Base-by-base conservation (phyloP, 1,140 invertebrate species). In the Drosophila leontia region DNA sequence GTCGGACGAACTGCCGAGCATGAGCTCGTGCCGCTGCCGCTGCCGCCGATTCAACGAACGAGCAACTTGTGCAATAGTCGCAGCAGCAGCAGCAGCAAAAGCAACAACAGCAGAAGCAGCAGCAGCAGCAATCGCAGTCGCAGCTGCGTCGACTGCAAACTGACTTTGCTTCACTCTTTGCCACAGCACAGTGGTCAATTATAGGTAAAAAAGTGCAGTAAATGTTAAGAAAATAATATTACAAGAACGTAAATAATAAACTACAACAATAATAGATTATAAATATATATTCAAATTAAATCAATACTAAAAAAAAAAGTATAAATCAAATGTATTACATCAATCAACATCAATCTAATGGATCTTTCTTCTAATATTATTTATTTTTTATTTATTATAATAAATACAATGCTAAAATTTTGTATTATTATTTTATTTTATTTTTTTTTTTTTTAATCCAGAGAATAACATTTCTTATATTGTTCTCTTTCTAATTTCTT, bases 11-110 rank as follows among this genome's bases (percentile, higher is more conserved):
- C 62, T 55, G 80, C 67, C 71, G 85, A 69, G 65, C 37, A 65
- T 42, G 47, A 64, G 85, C 85, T 91, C 85, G 84, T 91, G 84
- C 69, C 79, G 45, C 59, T 35, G 51, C 29, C 51, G 60, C 23
- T 64, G 48, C 59, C 32, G 53, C 17, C 53, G 53, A 26, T 64
- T 61, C 57, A 39, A 60, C 74, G 80, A 77, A 35, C 82, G 67
- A 67, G 69, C 78, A 84, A 88, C 84, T 87, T 87, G 84, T 87
- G 84, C 84, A 87, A 87, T 87, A 88, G 77, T 48, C 50, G 56
- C 75, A 57, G 64, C 61, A 42, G 37, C 58, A 69, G 11, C 57
- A 15, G 2, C 72, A 60, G 51, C 61, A 57, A 11, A 45, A 72
- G 4, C 64, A 57, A 17, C 70, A 59, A 19, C 61, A 48, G 44